Evolutionary conservation across 2,113 vertebrate genomes (phyloP).

Genomic region (Terrapene triunguis): DNA sequence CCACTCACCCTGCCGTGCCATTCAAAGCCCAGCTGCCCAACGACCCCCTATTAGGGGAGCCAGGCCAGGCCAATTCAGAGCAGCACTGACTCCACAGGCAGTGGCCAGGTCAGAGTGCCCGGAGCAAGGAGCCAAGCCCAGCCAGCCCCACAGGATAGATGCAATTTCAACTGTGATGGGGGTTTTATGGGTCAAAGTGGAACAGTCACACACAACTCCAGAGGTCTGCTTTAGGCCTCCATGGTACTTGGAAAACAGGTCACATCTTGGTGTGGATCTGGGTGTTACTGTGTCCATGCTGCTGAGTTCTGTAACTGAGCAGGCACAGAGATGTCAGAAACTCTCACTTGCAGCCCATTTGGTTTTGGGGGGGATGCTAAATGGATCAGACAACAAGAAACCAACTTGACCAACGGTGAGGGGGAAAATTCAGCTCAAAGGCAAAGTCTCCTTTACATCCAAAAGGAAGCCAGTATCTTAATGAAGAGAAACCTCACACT

Average conservation of each 20-base stretch:
- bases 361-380: not conserved
- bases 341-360: not conserved
- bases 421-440: slow-evolving; percentile 27
- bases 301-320: not conserved
- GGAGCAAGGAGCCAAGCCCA: not conserved
- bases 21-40: too few relatives aligned
- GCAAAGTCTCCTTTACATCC: slow-evolving; percentile 52
- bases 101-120: too few relatives aligned
- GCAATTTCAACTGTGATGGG: too few relatives aligned
- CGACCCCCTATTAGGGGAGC: not conserved
- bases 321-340: slow-evolving; percentile 12
- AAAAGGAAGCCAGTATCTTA: slow-evolving; percentile 67
- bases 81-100: not conserved
- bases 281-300: not conserved
- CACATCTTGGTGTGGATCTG: not conserved
- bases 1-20: too few relatives aligned
- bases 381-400: slow-evolving; percentile 57
- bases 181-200: too few relatives aligned
- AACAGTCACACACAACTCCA: too few relatives aligned
- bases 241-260: too few relatives aligned
- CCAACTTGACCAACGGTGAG: slow-evolving; percentile 18
- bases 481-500: slow-evolving; percentile 72
- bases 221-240: too few relatives aligned
- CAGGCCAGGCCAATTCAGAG: not conserved
- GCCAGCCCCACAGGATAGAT: not conserved